These are phyloP conservation scores for Eurytoma californica DNA, from an alignment of 2,888 invertebrate genomes.

Conservation along the genomic window DNA sequence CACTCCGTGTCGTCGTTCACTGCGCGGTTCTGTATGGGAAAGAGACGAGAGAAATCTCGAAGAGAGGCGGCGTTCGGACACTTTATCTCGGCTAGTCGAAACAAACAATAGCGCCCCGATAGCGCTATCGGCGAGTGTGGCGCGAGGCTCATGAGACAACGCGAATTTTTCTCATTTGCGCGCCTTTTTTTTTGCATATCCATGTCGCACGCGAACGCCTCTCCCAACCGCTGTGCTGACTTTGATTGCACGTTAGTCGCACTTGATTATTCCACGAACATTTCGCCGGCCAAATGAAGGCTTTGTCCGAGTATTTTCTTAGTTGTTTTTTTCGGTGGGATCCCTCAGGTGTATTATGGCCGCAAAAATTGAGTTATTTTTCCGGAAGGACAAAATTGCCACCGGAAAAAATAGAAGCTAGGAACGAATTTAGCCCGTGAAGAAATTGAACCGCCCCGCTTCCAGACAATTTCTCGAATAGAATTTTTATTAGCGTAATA, in stretches of 20 bases:
- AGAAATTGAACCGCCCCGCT: conserved; percentile 20
- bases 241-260: background rate
- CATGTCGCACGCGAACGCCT: conserved; percentile 11
- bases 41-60: conserved; percentile 3
- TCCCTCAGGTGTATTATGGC: no score
- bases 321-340: no score
- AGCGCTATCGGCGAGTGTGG: conserved; percentile 54
- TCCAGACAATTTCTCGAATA: conserved; percentile 18
- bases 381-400: background rate
- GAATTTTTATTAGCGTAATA: conserved; percentile 29
- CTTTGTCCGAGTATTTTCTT: no score
- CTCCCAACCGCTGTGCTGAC: background rate
- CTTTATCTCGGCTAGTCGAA: conserved; percentile 60
- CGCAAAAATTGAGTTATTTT: no score
- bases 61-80: conserved; percentile 14
- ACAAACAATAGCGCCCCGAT: conserved; percentile 62
- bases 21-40: background rate
- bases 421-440: conserved; percentile 31
- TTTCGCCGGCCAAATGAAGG: no score
- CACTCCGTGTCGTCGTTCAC: background rate
- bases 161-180: conserved; percentile 32
- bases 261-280: background rate
- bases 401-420: background rate
- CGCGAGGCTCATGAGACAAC: conserved; percentile 51
- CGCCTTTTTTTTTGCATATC: conserved; percentile 18